phyloP scores from a whole-genome alignment of 2,113 vertebrate species.

The Zosterops borbonicus region DNA sequence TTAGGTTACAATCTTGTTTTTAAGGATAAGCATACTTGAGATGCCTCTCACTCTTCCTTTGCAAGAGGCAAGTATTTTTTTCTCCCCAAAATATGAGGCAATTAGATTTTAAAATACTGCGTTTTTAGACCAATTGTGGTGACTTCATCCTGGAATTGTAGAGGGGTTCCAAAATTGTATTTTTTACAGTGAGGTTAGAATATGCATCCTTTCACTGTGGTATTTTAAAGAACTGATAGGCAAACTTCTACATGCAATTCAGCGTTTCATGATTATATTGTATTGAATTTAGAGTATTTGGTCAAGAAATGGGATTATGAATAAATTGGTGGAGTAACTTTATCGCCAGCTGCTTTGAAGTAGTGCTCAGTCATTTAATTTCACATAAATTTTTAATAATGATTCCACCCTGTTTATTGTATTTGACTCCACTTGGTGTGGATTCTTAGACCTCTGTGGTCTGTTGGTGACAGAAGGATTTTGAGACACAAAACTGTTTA shows the following conservation, averaged over 20 bases:
- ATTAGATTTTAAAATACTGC: neutral
- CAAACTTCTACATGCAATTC: neutral
- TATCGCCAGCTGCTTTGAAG: neutral
- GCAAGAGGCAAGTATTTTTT: neutral
- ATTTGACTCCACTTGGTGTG: neutral
- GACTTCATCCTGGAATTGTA: neutral
- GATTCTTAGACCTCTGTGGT: neutral
- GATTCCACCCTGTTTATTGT: neutral
- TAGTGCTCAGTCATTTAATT: slow-evolving; percentile 13
- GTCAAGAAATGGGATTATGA: neutral
- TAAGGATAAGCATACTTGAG: neutral
- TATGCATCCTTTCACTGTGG: neutral
- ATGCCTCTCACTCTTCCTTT: neutral
- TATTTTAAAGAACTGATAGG: neutral
- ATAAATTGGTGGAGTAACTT: neutral
- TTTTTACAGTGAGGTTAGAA: neutral
- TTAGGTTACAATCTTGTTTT: neutral
- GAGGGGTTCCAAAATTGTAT: neutral
- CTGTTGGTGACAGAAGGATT: neutral
- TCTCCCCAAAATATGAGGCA: neutral
- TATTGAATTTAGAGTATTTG: neutral
- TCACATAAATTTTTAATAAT: neutral
- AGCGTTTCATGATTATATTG: neutral
- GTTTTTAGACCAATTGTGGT: neutral
- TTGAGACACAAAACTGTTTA: neutral